Base-by-base conservation (phyloP, 2,797 vertebrate species). In the Diglossa cyanea region DNA sequence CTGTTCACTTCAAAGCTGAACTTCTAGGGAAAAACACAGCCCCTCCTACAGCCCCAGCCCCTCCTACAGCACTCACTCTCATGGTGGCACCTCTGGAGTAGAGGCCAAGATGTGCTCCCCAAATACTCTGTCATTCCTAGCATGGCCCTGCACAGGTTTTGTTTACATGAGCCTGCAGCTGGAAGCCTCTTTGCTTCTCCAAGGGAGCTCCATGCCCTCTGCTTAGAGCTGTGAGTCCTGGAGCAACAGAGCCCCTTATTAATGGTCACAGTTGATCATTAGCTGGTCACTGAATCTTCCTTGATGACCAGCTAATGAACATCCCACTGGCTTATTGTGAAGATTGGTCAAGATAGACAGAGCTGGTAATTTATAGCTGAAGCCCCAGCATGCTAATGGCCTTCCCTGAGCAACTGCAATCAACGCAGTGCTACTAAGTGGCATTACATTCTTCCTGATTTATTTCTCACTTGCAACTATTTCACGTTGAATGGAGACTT, bases 311-410 rank as follows among this genome's bases (percentile, higher is more conserved):
- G 86, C 51, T 90, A 97, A 96, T 93, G 86, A 94, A 82, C 26
- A 88, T 91, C 89, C 47, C 48, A 79, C 67, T 80, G 91, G 25
- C 77, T 97, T 89, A 16, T 86, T 73, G 78, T 53, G 72, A 88
- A 92, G 62, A 65, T 47, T 96, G 93, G 50, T 84, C 81, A 60
- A 85, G 30, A 68, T 48, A 88, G 81, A 73, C 58, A 44, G 28
- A 75, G 35, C 66, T 78, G 92, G 88, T 94, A 94, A 93, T 95
- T 96, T 93, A 82, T 40, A 95, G 40, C 70, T 58, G 60, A 93
- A 66, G 65, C 92, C 85, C 58, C 62, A 13, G 31, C 72, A 76
- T 6, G 31, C 48, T 88, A 94, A 94, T 86, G 19, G 53, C n/a
- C 51, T 88, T 88, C 91, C 9, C 76, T 77, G 72, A 62, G 72